Conservation (phyloP, 1,140 invertebrate species). For the Littorina saxatilis region DNA sequence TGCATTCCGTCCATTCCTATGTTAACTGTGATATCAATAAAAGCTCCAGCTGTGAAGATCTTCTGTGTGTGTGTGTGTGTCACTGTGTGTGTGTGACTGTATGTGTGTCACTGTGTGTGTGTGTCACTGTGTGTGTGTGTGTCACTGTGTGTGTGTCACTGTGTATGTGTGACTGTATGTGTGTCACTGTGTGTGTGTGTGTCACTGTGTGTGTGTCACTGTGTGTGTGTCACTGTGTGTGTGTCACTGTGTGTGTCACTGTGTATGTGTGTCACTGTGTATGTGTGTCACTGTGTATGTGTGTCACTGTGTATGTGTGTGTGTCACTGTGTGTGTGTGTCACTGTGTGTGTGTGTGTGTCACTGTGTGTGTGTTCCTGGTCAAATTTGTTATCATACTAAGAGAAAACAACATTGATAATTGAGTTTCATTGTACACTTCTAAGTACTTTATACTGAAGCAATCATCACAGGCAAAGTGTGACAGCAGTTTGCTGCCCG, state of each 20-base stretch:
- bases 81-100: not conserved
- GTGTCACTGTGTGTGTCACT: conserved; percentile 40
- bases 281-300: too few species aligned
- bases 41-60: not conserved
- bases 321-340: conserved; percentile 36
- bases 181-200: too few species aligned
- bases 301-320: too few species aligned
- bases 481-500: too few species aligned
- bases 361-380: not conserved
- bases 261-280: too few species aligned
- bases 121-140: conserved; percentile 2
- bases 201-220: conserved; percentile 29
- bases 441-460: too few species aligned
- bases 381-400: too few species aligned
- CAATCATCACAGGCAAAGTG: too few species aligned
- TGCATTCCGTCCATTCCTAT: not conserved
- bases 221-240: conserved; percentile 40
- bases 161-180: too few species aligned
- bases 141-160: not conserved
- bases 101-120: not conserved
- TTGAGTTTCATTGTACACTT: too few species aligned
- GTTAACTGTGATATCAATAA: not conserved
- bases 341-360: not conserved
- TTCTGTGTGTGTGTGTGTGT: not conserved
- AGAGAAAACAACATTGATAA: too few species aligned